Conservation (phyloP, 2,888 invertebrate species). For the Cataglyphis altisquamis region DNA sequence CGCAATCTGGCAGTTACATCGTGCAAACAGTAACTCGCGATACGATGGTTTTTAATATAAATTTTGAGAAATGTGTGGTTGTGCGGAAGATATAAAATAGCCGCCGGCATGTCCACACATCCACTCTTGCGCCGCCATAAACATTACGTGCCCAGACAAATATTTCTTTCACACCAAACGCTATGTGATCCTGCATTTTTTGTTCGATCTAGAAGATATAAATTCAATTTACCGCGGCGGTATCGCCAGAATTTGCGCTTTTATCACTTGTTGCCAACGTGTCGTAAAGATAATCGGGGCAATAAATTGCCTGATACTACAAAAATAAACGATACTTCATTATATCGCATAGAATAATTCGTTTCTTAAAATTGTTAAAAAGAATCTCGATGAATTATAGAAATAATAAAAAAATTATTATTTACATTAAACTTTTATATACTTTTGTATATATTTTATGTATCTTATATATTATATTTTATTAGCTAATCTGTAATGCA, state of each 20-base stretch:
- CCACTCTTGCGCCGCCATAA: conserved; percentile 45
- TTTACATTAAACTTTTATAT: not conserved
- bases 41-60: conserved; percentile 57
- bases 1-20: conserved; percentile 46
- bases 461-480: not conserved
- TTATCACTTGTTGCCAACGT: conserved; percentile 69
- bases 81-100: conserved; percentile 50
- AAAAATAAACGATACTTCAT: conserved; percentile 23
- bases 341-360: conserved; percentile 1
- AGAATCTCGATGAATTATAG: not conserved
- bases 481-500: conserved; percentile 1
- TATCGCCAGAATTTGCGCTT: conserved; percentile 65
- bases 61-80: conserved; percentile 54
- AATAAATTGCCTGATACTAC: conserved; percentile 28
- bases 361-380: not conserved
- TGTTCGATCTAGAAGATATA: conserved; percentile 66
- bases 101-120: conserved; percentile 40
- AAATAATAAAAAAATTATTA: conserved; percentile 2
- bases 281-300: conserved; percentile 52
- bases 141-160: conserved; percentile 52
- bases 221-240: conserved; percentile 68
- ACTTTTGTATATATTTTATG: not conserved
- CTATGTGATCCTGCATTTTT: conserved; percentile 53
- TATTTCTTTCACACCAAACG: conserved; percentile 55
- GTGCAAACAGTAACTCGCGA: conserved; percentile 48